Evolutionary conservation across 2,113 vertebrate genomes (phyloP).

Genomic region (Rhinogobius similis): DNA sequence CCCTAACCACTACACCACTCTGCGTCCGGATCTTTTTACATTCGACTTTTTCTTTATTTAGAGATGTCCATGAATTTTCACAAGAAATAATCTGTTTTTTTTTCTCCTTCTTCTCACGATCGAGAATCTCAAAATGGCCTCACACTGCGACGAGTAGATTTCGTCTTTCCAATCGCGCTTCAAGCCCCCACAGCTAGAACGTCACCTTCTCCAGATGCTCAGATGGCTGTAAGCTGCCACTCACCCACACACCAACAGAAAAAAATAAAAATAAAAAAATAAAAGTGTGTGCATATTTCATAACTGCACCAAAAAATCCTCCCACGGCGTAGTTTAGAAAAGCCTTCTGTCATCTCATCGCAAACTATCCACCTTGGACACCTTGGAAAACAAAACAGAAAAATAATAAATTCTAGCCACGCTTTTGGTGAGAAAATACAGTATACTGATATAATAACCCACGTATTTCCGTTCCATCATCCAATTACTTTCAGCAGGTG

Average conservation of each 20-base stretch:
- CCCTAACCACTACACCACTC: too few species aligned
- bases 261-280: background rate
- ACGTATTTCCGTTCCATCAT: conserved; percentile 1
- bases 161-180: conserved; percentile 45
- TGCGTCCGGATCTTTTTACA: too few species aligned
- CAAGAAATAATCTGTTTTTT: too few species aligned
- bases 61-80: too few species aligned
- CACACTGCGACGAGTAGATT: background rate
- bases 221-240: conserved; percentile 13
- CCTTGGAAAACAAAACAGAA: conserved; percentile 24
- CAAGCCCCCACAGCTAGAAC: conserved; percentile 31
- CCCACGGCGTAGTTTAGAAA: conserved; percentile 22
- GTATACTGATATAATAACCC: conserved; percentile 6
- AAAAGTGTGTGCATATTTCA: conserved; percentile 3
- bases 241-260: conserved; percentile 2
- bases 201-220: conserved; percentile 50
- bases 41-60: too few species aligned
- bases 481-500: background rate
- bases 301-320: conserved; percentile 15
- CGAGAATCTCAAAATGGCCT: background rate
- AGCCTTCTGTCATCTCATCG: conserved; percentile 42
- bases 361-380: conserved; percentile 17
- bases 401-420: conserved; percentile 19
- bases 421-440: conserved; percentile 16
- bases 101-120: background rate